Evolutionary conservation across 2,888 invertebrate genomes (phyloP).

Genomic region (Argyra leucocephala): DNA sequence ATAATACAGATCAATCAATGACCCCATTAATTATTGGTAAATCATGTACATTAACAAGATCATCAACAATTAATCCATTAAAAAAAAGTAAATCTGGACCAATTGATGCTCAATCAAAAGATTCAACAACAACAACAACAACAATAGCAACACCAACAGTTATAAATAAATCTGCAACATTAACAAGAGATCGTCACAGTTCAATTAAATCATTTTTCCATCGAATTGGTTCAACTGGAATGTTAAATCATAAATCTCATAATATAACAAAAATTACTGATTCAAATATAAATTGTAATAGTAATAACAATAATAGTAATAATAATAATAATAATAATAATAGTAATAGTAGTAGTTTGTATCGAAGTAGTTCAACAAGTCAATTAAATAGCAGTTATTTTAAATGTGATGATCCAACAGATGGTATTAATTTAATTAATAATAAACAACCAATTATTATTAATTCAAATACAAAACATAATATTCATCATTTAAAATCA

Average conservation of each 20-base stretch:
- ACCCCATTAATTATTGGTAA: constrained; percentile 28
- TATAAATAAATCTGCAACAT: constrained; percentile 12
- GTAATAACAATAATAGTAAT: constrained; percentile 4
- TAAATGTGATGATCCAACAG: constrained; percentile 71
- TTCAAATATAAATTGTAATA: constrained; percentile 26
- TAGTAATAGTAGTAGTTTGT: constrained; percentile 38
- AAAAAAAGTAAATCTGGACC: constrained; percentile 50
- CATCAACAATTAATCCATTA: constrained; percentile 32
- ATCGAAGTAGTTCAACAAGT: constrained; percentile 67
- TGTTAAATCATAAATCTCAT: constrained; percentile 51
- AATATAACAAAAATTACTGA: constrained; percentile 38
- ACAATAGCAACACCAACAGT: constrained; percentile 14
- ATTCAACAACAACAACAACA: constrained; percentile 25
- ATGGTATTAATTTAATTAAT: constrained; percentile 58
- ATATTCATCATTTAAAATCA: constrained; percentile 45
- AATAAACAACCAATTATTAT: constrained; percentile 32
- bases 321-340: no score
- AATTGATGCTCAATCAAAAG: constrained; percentile 45
- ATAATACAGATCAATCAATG: constrained; percentile 26
- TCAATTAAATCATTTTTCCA: constrained; percentile 64
- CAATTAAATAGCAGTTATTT: constrained; percentile 61
- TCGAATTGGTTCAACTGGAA: constrained; percentile 67
- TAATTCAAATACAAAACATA: background rate
- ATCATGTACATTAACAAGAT: constrained; percentile 20
- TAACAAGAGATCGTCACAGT: constrained; percentile 40